Evolutionary conservation across 2,888 invertebrate species (phyloP).

Genomic region (Thymelicus acteon): DNA sequence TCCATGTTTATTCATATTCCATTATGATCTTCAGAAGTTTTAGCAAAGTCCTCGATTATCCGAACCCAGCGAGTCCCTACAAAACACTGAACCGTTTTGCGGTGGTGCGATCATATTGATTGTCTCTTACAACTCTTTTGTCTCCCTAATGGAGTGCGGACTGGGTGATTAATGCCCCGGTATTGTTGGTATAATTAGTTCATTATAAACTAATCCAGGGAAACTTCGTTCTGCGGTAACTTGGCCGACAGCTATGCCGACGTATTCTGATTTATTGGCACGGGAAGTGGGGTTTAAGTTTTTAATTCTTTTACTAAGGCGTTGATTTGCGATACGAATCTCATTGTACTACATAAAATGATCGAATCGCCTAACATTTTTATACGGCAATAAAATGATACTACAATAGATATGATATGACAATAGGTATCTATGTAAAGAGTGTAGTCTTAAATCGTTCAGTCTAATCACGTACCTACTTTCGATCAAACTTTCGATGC

Average conservation of each 20-base stretch:
- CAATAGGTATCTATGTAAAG: too few relatives aligned
- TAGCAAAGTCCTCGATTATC: neutral
- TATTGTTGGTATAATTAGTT: constrained; percentile 48
- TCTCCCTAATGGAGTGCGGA: constrained; percentile 48
- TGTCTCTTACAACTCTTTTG: constrained; percentile 51
- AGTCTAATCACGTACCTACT: too few relatives aligned
- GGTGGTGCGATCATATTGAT: constrained; percentile 46
- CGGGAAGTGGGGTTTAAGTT: constrained; percentile 9
- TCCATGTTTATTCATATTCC: too few relatives aligned
- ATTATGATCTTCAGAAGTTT: too few relatives aligned
- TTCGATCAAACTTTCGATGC: too few relatives aligned
- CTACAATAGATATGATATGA: too few relatives aligned
- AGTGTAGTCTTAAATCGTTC: too few relatives aligned
- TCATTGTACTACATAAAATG: too few relatives aligned
- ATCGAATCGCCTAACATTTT: too few relatives aligned
- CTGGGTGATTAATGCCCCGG: constrained; percentile 50
- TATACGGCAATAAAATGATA: too few relatives aligned
- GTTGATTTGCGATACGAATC: neutral
- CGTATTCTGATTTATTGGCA: constrained; percentile 24
- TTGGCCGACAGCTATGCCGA: constrained; percentile 23
- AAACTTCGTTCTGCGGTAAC: constrained; percentile 26
- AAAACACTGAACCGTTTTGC: constrained; percentile 27
- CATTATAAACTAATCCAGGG: constrained; percentile 44
- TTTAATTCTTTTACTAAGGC: constrained; percentile 3
- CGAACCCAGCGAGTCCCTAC: constrained; percentile 4